Base-by-base conservation (phyloP, 2,797 vertebrate genomes). In the Alectoris magna region DNA sequence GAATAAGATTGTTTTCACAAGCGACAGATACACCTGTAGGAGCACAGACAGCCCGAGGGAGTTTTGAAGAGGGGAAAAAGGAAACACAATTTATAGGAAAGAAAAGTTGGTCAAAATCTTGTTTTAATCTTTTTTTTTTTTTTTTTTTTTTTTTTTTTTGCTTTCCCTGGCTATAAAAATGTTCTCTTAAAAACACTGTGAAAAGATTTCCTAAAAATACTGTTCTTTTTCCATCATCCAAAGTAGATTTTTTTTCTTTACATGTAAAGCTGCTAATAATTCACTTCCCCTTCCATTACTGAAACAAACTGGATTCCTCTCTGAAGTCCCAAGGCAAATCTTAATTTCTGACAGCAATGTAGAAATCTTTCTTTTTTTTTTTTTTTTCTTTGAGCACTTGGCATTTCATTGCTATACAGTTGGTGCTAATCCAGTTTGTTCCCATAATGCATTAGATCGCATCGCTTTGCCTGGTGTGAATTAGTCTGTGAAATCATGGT, bases 361-460 rank as follows among this genome's bases (percentile, higher is more conserved):
- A 11, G 39, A 39, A 53, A 39, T 88, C 18, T 27, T 62, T 18
- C 74, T 39, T 64, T 89, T 22, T 64, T 53, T 22, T 64, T 53
- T 14, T 27, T 66, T 18, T 63, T 78, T 53, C 29, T 27, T 41
- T 29, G 24, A 79, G 36, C 63, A 29, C 8, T 59, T 36, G 85
- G 67, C 67, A 27, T 95, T 91, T 91, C 36, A 78, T 55, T 58
- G 31, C 73, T 63, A 14, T 75, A 86, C 59, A 69, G 44, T 72
- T 91, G 63, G 70, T 93, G 81, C 63, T 94, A 92, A 94, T 91
- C 56, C 64, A 76, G 10, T 81, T 91, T 87, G 44, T 78, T 95
- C 27, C 81, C 71, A 70, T 90, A 90, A 36, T 84, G 43, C 59
- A 59, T 87, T 43, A 69, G 74, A 39, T 72, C 11, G 38, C 23